Evolutionary conservation across 2,797 vertebrate genomes (phyloP).

Genomic region (Poecilia gillii): DNA sequence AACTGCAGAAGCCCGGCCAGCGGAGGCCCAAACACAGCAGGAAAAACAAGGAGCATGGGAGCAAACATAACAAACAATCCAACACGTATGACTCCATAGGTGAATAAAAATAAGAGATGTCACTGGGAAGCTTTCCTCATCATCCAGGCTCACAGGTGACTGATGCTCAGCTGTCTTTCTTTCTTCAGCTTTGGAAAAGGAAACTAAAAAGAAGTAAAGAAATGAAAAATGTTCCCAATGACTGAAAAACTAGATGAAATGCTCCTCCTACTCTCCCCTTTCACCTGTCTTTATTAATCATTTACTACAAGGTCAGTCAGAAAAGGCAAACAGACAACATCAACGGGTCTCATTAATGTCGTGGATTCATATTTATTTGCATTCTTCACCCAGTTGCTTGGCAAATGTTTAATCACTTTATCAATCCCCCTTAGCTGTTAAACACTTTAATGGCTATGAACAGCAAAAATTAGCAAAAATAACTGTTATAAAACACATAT

Average conservation of each 20-base stretch:
- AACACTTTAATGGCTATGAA: neutral
- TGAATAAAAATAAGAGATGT: neutral
- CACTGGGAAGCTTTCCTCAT: constrained; percentile 9
- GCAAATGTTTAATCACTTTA: neutral
- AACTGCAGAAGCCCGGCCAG: constrained; percentile 20
- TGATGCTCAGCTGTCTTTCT: neutral
- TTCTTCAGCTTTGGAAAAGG: neutral
- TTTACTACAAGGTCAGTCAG: constrained; percentile 52
- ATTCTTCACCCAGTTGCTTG: neutral
- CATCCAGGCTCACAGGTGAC: neutral
- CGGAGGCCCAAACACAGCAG: constrained; percentile 42
- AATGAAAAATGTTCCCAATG: neutral
- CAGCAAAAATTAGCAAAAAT: neutral
- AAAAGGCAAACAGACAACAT: constrained; percentile 37
- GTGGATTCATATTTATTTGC: neutral
- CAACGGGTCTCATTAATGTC: constrained; percentile 17
- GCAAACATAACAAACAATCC: constrained; percentile 56
- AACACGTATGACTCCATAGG: constrained; percentile 41
- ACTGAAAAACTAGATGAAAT: neutral
- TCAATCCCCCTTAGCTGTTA: neutral
- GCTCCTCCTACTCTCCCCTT: neutral
- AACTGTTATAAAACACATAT: neutral
- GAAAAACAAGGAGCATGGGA: constrained; percentile 60
- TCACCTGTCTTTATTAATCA: constrained; percentile 67
- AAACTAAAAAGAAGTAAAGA: neutral